phyloP scores from a whole-genome alignment of 37 sponge, comb jelly and placozoan genomes.

The Beroe forskalii region DNA sequence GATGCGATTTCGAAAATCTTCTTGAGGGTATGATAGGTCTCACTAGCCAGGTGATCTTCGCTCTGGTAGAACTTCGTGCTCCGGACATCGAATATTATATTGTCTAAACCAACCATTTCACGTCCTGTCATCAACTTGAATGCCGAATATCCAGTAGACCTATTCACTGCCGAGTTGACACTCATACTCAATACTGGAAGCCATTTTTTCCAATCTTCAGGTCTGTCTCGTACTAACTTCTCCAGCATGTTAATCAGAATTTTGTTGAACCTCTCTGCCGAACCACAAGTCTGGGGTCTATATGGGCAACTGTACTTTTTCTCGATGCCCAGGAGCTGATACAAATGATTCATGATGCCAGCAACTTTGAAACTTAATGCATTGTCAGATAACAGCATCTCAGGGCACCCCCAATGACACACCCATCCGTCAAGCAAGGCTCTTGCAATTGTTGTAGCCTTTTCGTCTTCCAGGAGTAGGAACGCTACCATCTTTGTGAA shows the following conservation, averaged over 20 bases:
- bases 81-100: not conserved
- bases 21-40: not conserved
- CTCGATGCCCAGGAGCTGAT: not conserved
- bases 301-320: not conserved
- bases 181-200: not conserved
- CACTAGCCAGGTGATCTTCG: not conserved
- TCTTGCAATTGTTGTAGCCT: not conserved
- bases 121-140: not conserved
- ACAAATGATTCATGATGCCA: not conserved
- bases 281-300: not conserved
- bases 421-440: not conserved
- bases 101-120: not conserved
- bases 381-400: not conserved
- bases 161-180: not conserved
- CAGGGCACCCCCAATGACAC: not conserved
- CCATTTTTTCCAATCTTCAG: not conserved
- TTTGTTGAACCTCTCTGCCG: not conserved
- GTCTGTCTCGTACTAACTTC: not conserved
- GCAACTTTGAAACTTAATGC: not conserved
- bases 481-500: not conserved
- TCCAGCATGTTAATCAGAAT: not conserved
- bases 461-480: not conserved
- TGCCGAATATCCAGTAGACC: slow-evolving; percentile 12
- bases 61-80: not conserved
- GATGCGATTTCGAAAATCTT: not conserved